Percentiles rank a stretch among this genome's conserved stretches.
Conservation (phyloP, 1,140 invertebrate species). For the Zaprionus nigranus region DNA sequence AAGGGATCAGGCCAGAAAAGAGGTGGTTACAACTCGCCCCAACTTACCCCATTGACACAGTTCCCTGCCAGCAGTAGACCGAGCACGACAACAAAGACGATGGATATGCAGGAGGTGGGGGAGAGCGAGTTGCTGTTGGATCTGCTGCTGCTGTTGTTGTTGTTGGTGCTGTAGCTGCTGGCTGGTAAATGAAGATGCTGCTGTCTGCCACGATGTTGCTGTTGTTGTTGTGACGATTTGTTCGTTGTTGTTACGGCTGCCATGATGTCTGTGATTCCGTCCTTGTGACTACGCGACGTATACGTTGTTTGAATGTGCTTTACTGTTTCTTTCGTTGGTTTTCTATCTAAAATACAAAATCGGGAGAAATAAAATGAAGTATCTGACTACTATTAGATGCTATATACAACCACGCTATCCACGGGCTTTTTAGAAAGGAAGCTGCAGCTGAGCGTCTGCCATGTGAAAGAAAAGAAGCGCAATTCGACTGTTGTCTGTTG, state of each 20-base stretch:
- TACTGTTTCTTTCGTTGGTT: conserved; percentile 31
- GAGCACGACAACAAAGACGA: conserved; percentile 66
- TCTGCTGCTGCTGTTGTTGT: conserved; percentile 14
- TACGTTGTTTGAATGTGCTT: conserved; percentile 76
- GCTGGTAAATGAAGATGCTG: conserved; percentile 54
- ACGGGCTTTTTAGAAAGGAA: conserved; percentile 72
- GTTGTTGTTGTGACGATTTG: conserved; percentile 63
- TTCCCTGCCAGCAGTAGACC: conserved; percentile 71
- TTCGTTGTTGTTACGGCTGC: conserved; percentile 56
- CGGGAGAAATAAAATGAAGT: conserved; percentile 43
- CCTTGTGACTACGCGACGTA: conserved; percentile 47
- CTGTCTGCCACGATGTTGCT: conserved; percentile 36
- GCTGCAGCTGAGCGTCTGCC: conserved; percentile 35
- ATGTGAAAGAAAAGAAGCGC: conserved; percentile 14
- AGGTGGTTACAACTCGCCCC: conserved; percentile 20
- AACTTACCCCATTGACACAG: conserved; percentile 84
- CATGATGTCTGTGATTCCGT: conserved; percentile 74
- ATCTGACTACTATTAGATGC: conserved; percentile 45
- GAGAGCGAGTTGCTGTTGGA: conserved; percentile 31
- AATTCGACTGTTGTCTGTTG: conserved; percentile 26
- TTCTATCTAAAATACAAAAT: conserved; percentile 70
- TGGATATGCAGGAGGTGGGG: conserved; percentile 42
- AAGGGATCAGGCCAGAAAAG: conserved; percentile 20
- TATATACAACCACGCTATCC: conserved; percentile 23
- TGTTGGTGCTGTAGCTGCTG: conserved; percentile 33